phyloP scores from a whole-genome alignment of 2,888 invertebrate genomes.

The Norana najaformis region DNA sequence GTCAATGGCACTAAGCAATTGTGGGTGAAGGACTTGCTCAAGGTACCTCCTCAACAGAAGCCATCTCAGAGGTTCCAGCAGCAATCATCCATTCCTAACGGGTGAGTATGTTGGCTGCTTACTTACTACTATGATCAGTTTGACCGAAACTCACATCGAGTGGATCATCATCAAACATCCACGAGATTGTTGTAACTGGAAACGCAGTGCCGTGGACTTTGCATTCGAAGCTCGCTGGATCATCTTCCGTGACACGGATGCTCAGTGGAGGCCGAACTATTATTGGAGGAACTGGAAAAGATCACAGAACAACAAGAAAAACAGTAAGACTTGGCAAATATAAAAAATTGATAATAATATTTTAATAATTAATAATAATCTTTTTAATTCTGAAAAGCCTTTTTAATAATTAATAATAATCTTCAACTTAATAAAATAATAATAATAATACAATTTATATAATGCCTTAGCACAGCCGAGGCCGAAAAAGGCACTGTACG shows the following conservation, averaged over 20 bases:
- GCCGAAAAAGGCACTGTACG: no score
- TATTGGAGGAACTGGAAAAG: conserved; percentile 68
- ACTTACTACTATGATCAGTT: neutral
- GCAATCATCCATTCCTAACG: neutral
- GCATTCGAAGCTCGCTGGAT: conserved; percentile 71
- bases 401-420: no score
- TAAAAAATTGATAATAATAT: neutral
- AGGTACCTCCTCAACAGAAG: no score
- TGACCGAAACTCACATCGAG: conserved; percentile 47
- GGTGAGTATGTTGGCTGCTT: neutral
- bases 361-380: neutral
- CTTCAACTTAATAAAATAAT: no score
- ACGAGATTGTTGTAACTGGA: conserved; percentile 70
- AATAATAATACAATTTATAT: no score
- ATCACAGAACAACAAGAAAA: neutral
- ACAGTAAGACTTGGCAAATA: neutral
- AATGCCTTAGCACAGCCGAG: no score
- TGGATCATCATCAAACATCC: conserved; percentile 73
- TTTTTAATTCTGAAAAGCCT: no score
- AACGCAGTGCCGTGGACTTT: conserved; percentile 60
- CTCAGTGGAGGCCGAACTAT: conserved; percentile 69
- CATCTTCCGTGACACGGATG: conserved; percentile 71
- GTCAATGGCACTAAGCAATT: no score
- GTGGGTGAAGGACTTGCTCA: no score
- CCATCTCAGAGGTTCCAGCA: neutral